phyloP scores from a whole-genome alignment of 2,797 vertebrate species.

The Lateolabrax maculatus region DNA sequence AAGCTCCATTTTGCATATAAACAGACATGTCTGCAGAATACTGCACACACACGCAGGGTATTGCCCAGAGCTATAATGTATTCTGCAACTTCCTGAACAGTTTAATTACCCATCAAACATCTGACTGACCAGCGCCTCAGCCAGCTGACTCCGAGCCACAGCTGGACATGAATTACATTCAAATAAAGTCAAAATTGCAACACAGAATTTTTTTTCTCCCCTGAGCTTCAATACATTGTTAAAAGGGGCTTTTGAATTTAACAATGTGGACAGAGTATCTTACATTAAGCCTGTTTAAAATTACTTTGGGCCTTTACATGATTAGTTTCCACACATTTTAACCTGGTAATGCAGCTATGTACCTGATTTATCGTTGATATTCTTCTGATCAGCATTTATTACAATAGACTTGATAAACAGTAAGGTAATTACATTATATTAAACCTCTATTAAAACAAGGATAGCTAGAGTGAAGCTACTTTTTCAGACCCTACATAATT shows the following conservation, averaged over 20 bases:
- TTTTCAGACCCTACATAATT: not conserved
- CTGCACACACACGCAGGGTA: conserved; percentile 10
- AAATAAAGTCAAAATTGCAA: conserved; percentile 33
- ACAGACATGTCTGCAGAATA: not conserved
- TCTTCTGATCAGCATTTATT: not conserved
- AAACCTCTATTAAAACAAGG: not conserved
- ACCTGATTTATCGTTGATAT: not conserved
- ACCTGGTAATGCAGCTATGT: not conserved
- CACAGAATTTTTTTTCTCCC: conserved; percentile 17
- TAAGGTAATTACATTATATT: conserved; percentile 3
- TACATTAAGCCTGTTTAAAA: not conserved
- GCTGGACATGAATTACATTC: conserved; percentile 35
- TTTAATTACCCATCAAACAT: conserved; percentile 49
- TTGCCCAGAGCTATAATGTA: conserved; percentile 27
- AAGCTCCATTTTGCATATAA: conserved; percentile 1
- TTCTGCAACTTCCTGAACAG: conserved; percentile 40
- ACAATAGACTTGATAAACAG: not conserved
- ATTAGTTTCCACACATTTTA: not conserved
- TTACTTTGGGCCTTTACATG: not conserved
- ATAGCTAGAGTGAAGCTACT: not conserved
- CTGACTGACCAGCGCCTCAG: conserved; percentile 13
- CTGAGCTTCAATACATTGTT: not conserved
- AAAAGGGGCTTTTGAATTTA: not conserved
- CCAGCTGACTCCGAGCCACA: conserved; percentile 39
- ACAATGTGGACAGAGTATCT: not conserved